phyloP scores from a whole-genome alignment of 2,113 vertebrate genomes.

The Notarius quadriscutis region DNA sequence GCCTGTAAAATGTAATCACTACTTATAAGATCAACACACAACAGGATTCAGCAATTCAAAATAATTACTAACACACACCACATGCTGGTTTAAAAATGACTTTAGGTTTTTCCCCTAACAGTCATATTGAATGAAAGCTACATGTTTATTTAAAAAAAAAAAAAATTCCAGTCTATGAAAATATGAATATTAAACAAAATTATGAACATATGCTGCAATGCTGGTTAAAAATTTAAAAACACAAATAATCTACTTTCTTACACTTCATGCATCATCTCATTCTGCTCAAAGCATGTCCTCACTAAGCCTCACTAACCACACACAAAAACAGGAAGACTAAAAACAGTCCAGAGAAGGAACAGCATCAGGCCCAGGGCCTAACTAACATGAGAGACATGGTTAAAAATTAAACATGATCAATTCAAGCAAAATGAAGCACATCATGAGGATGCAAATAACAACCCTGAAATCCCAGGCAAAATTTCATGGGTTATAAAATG shows the following conservation, averaged over 20 bases:
- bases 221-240: neutral
- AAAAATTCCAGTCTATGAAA: neutral
- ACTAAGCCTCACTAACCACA: constrained; percentile 51
- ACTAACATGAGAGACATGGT: constrained; percentile 6
- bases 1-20: neutral
- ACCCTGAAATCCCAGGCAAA: neutral
- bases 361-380: constrained; percentile 19
- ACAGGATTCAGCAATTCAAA: neutral
- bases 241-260: constrained; percentile 21
- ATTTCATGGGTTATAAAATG: neutral
- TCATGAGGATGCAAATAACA: neutral
- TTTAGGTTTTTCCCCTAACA: neutral
- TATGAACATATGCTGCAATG: neutral
- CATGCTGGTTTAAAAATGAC: neutral
- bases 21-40: constrained; percentile 16
- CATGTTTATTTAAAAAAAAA: neutral
- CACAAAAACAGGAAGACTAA: constrained; percentile 53
- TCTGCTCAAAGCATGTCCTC: constrained; percentile 36
- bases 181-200: neutral
- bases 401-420: neutral
- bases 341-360: constrained; percentile 36
- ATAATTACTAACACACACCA: neutral
- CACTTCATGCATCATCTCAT: constrained; percentile 25
- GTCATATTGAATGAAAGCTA: neutral
- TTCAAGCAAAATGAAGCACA: neutral